Percentiles rank a stretch among this genome's conserved stretches.
phyloP scores from a whole-genome alignment of 2,113 vertebrate genomes.

The Nibea albiflora region DNA sequence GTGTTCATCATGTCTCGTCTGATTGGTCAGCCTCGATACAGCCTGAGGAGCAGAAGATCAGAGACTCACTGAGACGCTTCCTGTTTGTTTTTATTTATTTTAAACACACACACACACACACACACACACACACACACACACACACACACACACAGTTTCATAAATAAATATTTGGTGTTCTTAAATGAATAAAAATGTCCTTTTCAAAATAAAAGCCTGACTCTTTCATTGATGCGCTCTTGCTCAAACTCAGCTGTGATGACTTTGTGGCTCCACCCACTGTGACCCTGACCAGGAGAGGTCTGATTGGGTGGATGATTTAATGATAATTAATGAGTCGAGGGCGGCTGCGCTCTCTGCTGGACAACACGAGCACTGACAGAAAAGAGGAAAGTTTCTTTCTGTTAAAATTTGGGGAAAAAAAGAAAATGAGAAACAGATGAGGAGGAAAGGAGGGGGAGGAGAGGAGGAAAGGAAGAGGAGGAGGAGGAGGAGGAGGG shows the following conservation, averaged over 20 bases:
- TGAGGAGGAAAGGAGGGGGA: conserved; percentile 77
- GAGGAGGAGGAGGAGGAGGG: conserved; percentile 44
- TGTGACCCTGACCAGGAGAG: too few relatives aligned
- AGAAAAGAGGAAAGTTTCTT: conserved; percentile 58
- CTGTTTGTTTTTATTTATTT: background rate
- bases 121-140: background rate
- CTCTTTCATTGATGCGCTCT: too few relatives aligned
- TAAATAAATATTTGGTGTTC: too few relatives aligned
- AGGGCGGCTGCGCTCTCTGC: too few relatives aligned
- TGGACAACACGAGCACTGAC: background rate
- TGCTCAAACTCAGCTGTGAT: too few relatives aligned
- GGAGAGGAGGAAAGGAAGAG: conserved; percentile 47
- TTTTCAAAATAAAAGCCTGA: too few relatives aligned
- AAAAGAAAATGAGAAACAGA: background rate
- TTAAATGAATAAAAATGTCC: too few relatives aligned
- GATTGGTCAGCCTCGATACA: conserved; percentile 75
- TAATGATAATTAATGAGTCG: too few relatives aligned
- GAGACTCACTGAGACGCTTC: background rate
- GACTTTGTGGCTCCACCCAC: too few relatives aligned
- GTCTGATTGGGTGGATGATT: too few relatives aligned
- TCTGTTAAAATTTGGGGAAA: conserved; percentile 67
- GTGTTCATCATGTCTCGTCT: background rate
- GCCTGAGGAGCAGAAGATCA: conserved; percentile 75
- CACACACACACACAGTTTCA: too few relatives aligned
- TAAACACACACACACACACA: background rate